Evolutionary conservation across 2,888 invertebrate species (phyloP).

Genomic region (Villa cingulata): DNA sequence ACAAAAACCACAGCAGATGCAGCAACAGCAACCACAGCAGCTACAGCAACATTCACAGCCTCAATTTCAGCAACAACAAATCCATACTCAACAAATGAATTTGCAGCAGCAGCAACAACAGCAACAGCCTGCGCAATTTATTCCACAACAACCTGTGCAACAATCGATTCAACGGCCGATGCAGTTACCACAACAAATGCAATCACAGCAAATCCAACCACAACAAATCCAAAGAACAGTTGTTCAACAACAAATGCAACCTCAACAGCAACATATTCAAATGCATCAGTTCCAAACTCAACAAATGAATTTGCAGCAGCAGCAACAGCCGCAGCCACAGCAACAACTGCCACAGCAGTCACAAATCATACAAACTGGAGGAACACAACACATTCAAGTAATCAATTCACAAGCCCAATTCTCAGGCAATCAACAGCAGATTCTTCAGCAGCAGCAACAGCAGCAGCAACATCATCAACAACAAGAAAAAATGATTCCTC

Average conservation of each 20-base stretch:
- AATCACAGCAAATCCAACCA: not conserved
- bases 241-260: not conserved
- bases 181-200: not conserved
- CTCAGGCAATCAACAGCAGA: not conserved
- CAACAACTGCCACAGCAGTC: not conserved
- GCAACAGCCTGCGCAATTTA: slow-evolving; percentile 11
- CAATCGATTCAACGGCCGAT: slow-evolving; percentile 1
- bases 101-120: not conserved
- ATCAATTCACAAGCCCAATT: not conserved
- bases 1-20: not conserved
- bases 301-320: not conserved
- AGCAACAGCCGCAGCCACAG: not conserved
- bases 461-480: slow-evolving; percentile 11
- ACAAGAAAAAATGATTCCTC: slow-evolving; percentile 21
- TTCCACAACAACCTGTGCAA: slow-evolving; percentile 6
- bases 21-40: not conserved
- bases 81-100: slow-evolving; percentile 11
- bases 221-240: not conserved
- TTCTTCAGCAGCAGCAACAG: slow-evolving; percentile 3
- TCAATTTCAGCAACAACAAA: not conserved
- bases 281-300: not conserved
- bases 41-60: not conserved
- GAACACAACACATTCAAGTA: not conserved
- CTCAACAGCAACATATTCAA: not conserved
- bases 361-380: not conserved